These are phyloP conservation scores for Microcaecilia unicolor DNA, from an alignment of 2,797 vertebrate genomes.

Conservation along the genomic window DNA sequence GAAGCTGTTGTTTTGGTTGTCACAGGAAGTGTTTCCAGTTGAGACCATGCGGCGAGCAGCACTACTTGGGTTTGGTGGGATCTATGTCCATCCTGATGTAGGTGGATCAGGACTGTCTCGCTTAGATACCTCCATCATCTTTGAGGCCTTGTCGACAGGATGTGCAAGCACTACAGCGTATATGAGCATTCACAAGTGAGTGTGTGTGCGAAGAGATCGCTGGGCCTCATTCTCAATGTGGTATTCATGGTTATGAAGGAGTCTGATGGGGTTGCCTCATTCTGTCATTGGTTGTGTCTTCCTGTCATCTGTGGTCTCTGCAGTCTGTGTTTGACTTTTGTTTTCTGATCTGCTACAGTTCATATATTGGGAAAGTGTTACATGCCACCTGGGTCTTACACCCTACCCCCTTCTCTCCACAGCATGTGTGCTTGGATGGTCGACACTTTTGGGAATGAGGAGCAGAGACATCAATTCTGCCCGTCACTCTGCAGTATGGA, in stretches of 20 bases:
- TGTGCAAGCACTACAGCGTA: constrained; percentile 94
- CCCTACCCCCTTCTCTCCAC: constrained; percentile 17
- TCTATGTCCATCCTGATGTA: constrained; percentile 79
- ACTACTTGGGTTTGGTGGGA: constrained; percentile 84
- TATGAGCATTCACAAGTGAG: constrained; percentile 96
- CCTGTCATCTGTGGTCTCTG: neutral
- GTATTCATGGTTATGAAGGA: too few relatives aligned
- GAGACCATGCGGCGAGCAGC: constrained; percentile 80
- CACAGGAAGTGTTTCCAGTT: constrained; percentile 84
- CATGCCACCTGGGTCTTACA: too few relatives aligned
- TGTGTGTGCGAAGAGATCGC: too few relatives aligned
- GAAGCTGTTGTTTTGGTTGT: too few relatives aligned
- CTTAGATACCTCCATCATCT: constrained; percentile 85
- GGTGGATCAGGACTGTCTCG: constrained; percentile 90
- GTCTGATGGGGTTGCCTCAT: too few relatives aligned
- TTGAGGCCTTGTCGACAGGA: constrained; percentile 91
- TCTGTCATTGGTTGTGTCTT: neutral
- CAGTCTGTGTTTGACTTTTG: neutral
- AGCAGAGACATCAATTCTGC: constrained; percentile 78
- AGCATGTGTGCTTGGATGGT: constrained; percentile 98
- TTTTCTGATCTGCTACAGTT: neutral
- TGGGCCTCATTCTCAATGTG: too few relatives aligned
- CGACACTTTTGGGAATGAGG: constrained; percentile 76
- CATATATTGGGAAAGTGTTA: too few relatives aligned
- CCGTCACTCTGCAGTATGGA: constrained; percentile 86